These are phyloP conservation scores for Scaptomyza montana DNA, from an alignment of 1,140 invertebrate genomes.

Conservation along the genomic window DNA sequence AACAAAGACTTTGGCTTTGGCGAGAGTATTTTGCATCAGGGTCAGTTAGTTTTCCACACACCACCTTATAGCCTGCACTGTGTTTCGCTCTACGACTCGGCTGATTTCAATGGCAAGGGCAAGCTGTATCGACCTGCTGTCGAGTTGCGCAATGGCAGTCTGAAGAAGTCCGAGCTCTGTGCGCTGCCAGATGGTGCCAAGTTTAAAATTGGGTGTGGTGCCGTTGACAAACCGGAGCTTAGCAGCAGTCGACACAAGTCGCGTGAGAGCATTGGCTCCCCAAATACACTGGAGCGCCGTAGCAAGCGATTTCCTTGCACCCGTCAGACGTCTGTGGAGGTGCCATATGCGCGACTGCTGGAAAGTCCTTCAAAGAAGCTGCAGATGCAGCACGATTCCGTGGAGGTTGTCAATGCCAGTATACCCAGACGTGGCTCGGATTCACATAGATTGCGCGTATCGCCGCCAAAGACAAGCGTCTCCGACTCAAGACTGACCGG, in stretches of 20 bases:
- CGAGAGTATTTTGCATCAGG: constrained; percentile 95
- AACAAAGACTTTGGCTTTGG: constrained; percentile 92
- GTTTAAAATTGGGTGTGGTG: constrained; percentile 69
- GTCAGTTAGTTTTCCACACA: constrained; percentile 95
- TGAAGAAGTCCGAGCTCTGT: constrained; percentile 73
- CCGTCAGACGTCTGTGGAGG: constrained; percentile 85
- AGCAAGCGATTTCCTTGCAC: constrained; percentile 77
- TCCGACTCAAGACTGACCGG: constrained; percentile 93
- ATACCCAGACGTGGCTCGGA: constrained; percentile 87
- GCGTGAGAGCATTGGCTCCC: constrained; percentile 78
- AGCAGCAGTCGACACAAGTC: constrained; percentile 65
- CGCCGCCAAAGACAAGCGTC: constrained; percentile 87
- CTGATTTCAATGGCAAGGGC: constrained; percentile 79
- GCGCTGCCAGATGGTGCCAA: constrained; percentile 63
- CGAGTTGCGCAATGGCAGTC: constrained; percentile 72
- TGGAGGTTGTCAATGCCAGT: constrained; percentile 80
- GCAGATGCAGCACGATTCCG: constrained; percentile 66
- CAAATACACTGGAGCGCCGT: constrained; percentile 75
- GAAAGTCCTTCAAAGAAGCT: constrained; percentile 85
- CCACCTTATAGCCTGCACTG: constrained; percentile 92
- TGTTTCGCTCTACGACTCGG: constrained; percentile 89
- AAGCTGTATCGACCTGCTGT: constrained; percentile 68
- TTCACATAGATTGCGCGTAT: constrained; percentile 85
- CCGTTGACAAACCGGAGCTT: constrained; percentile 70
- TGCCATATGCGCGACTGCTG: constrained; percentile 91